Evolutionary conservation across 1,140 invertebrate species (phyloP).

Genomic region (Drosophila sturtevanti): DNA sequence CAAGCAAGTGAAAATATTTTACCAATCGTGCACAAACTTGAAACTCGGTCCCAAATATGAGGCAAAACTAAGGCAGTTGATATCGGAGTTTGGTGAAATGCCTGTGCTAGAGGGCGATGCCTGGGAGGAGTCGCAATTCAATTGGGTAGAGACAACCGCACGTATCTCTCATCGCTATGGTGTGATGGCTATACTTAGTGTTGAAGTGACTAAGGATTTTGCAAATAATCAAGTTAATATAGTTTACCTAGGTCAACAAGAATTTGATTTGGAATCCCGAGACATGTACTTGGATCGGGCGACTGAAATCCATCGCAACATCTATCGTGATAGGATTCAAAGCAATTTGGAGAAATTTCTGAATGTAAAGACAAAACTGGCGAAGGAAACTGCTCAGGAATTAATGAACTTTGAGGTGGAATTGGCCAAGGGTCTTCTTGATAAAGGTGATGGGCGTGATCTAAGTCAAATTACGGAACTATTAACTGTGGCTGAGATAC

Average conservation of each 20-base stretch:
- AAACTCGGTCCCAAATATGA: constrained; percentile 28
- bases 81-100: constrained; percentile 55
- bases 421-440: constrained; percentile 50
- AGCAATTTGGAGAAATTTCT: constrained; percentile 35
- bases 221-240: constrained; percentile 49
- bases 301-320: constrained; percentile 40
- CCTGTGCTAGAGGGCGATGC: constrained; percentile 42
- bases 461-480: constrained; percentile 28
- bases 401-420: constrained; percentile 64
- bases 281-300: constrained; percentile 59
- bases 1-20: constrained; percentile 56
- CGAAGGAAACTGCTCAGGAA: constrained; percentile 44
- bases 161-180: constrained; percentile 48
- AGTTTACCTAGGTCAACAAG: constrained; percentile 51
- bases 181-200: constrained; percentile 32
- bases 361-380: constrained; percentile 29
- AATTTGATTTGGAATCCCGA: constrained; percentile 42
- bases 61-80: constrained; percentile 33
- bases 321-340: constrained; percentile 27
- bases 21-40: constrained; percentile 40
- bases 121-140: constrained; percentile 47
- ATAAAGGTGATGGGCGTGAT: constrained; percentile 38
- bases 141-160: constrained; percentile 43
- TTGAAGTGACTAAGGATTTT: constrained; percentile 55
- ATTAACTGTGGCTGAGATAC: constrained; percentile 43